Conservation (phyloP, 92 coral and sea anemone genomes). For the Epizoanthus stellaris region DNA sequence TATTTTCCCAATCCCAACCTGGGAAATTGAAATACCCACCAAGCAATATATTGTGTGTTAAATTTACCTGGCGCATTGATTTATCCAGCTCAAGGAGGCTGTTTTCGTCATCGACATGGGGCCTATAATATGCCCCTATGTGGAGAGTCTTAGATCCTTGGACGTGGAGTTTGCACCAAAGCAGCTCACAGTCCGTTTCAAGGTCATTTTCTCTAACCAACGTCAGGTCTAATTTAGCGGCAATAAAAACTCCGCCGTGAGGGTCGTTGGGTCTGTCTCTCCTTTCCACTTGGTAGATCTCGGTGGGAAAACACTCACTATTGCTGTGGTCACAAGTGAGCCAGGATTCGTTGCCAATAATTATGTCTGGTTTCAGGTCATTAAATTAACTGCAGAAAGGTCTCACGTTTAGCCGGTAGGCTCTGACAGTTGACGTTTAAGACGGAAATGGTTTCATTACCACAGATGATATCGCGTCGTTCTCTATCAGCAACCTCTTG, state of each 20-base stretch:
- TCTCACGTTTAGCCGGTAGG: slow-evolving; percentile 56
- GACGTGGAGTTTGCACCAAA: slow-evolving; percentile 44
- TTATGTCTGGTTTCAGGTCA: slow-evolving; percentile 53
- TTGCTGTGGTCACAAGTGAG: slow-evolving; percentile 23
- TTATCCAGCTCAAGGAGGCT: slow-evolving; percentile 15
- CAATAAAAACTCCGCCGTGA: slow-evolving; percentile 36
- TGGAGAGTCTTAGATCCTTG: slow-evolving; percentile 32
- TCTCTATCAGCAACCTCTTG: no score
- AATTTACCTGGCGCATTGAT: slow-evolving; percentile 17
- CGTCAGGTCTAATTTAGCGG: slow-evolving; percentile 7
- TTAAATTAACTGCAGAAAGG: slow-evolving; percentile 34
- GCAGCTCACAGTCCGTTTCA: slow-evolving; percentile 47
- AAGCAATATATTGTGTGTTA: slow-evolving; percentile 20
- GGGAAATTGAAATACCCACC: slow-evolving; percentile 50
- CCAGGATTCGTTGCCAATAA: slow-evolving; percentile 59
- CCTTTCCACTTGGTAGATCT: slow-evolving; percentile 46
- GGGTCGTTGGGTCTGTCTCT: slow-evolving; percentile 44
- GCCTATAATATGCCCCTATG: slow-evolving; percentile 51
- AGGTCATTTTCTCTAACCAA: slow-evolving; percentile 16
- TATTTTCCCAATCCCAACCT: slow-evolving; percentile 28
- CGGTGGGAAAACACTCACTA: slow-evolving; percentile 36
- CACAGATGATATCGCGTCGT: no score
- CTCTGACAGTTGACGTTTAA: slow-evolving; percentile 58
- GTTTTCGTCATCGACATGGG: slow-evolving; percentile 33
- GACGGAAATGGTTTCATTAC: slow-evolving; percentile 40